Evolutionary conservation across 2,888 invertebrate species (phyloP), one percentile per base, ranked within the genome.

Genomic region (Gryllus longicercus): DNA sequence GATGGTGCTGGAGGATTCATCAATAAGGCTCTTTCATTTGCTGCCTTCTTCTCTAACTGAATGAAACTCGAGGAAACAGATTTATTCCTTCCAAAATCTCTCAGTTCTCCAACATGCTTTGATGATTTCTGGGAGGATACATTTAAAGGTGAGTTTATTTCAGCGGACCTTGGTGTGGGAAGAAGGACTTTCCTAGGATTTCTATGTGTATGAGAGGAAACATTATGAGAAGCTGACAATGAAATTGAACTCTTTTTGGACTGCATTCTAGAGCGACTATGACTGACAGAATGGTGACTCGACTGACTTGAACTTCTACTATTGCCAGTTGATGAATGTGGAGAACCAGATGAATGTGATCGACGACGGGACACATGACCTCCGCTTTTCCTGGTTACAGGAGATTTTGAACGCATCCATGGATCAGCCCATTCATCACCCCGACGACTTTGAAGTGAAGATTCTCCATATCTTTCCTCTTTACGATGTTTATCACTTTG

Each of bases 361-460:
- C 91, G 91, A 86, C 88, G 85, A 84, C 88, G 85, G 50, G 87
- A 86, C 84, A 81, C 86, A 84, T 63, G 86, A 38, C 90, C 88
- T 79, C 89, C 89, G 11, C 90, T 88, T 82, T 92, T 91, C 74
- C 91, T 85, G 82, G 88, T 90, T 1, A 87, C 86, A 1, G 92
- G 92, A 5, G 92, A 92, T 84, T 93, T 93, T 4, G 91, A 91
- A 51, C 93, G 88, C 93, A 96, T 96, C 97, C 97, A 98, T 0
- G 97, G 97, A 88, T 98, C 97, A 76, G 94, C 94, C 97, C 97
- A 98, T 85, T 97, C 97, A 86, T 97, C 97, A 0, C 92, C 94
- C 76, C 91, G 90, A 75, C 81, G 81, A 76, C 63, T 78, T n/a
- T 79, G 75, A 3, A 79, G 51, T 21, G 81, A 78, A 50, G 78